Evolutionary conservation across 2,888 invertebrate genomes (phyloP).

Genomic region (Athripsodes cinereus): DNA sequence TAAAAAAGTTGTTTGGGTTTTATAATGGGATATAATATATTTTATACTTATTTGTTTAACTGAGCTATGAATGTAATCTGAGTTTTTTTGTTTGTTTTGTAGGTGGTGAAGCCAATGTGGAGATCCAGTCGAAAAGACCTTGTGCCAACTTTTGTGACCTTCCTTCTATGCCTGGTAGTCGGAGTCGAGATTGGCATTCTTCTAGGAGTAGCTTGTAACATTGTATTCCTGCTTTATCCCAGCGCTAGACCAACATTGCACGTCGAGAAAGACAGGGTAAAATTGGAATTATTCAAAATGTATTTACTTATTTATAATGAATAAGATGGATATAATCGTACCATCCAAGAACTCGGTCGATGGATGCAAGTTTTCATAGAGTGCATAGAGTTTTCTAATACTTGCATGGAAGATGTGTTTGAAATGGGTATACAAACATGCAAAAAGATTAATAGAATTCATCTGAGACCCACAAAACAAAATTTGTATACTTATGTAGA

Average conservation of each 20-base stretch:
- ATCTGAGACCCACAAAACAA: too few relatives aligned
- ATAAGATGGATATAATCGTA: too few relatives aligned
- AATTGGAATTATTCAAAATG: too few relatives aligned
- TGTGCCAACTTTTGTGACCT: slow-evolving; percentile 76
- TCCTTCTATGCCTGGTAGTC: slow-evolving; percentile 69
- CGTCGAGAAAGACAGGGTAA: slow-evolving; percentile 64
- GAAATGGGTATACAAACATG: too few relatives aligned
- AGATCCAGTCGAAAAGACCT: slow-evolving; percentile 73
- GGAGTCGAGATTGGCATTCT: slow-evolving; percentile 86
- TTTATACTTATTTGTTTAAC: neutral
- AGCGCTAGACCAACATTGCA: slow-evolving; percentile 73
- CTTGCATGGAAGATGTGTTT: too few relatives aligned
- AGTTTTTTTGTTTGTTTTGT: neutral
- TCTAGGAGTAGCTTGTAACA: slow-evolving; percentile 73
- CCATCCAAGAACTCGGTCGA: too few relatives aligned
- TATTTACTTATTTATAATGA: too few relatives aligned
- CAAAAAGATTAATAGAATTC: too few relatives aligned
- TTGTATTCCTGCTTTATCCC: slow-evolving; percentile 71
- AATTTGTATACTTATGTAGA: too few relatives aligned
- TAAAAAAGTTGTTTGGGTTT: too few relatives aligned
- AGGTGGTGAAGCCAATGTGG: slow-evolving; percentile 81
- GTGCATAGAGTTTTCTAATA: too few relatives aligned
- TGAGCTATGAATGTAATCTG: neutral
- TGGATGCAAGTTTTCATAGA: too few relatives aligned
- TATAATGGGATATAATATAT: neutral